Percentiles rank a stretch among this genome's conserved stretches.
Conservation (phyloP, 2,888 invertebrate genomes). For the Agrotis segetum region DNA sequence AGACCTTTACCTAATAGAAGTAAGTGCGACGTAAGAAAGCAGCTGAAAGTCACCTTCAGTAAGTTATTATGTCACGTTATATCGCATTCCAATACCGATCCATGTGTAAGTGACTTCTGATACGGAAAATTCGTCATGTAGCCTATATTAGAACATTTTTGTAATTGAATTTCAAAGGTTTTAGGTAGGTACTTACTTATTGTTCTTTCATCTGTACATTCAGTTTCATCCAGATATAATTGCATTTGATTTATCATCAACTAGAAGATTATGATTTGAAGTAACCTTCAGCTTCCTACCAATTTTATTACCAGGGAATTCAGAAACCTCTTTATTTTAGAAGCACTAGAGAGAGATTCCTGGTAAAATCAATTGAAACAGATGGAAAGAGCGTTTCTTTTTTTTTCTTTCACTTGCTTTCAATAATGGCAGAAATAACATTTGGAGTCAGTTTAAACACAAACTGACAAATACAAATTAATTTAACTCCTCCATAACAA, state of each 20-base stretch:
- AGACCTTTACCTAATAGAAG: constrained; percentile 18
- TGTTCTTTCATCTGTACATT: neutral
- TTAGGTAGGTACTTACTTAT: neutral
- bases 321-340: neutral
- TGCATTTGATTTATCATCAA: neutral
- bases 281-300: neutral
- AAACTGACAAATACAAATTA: neutral
- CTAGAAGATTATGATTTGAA: neutral
- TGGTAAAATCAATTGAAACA: neutral
- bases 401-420: neutral
- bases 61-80: constrained; percentile 58
- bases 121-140: constrained; percentile 53
- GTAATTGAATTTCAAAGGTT: neutral
- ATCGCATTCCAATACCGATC: constrained; percentile 55
- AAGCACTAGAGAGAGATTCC: neutral
- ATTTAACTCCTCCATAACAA: neutral
- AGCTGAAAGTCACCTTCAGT: constrained; percentile 65
- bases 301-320: neutral
- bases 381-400: neutral
- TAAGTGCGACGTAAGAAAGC: constrained; percentile 37
- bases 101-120: constrained; percentile 55
- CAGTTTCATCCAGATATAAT: neutral
- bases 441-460: neutral
- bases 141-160: constrained; percentile 40
- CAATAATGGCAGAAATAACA: neutral